phyloP scores from a whole-genome alignment of 2,113 vertebrate species.

The Ceuthmochares aereus region DNA sequence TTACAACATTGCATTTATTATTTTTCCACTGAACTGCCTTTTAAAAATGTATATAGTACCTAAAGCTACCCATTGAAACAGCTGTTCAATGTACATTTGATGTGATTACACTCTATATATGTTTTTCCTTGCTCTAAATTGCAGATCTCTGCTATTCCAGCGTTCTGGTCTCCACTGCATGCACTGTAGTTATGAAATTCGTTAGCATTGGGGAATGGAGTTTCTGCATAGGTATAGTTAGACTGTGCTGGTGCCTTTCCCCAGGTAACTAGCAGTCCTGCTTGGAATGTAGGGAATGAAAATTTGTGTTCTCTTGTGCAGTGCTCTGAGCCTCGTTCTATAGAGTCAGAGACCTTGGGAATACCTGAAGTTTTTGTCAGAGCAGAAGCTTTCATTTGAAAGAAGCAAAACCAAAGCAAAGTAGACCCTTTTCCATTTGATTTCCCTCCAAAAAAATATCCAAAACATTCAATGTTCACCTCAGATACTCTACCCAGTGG shows the following conservation, averaged over 20 bases:
- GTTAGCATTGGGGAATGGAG: not conserved
- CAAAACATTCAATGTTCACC: not conserved
- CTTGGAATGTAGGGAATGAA: not conserved
- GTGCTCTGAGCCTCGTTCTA: not conserved
- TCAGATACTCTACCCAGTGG: not conserved
- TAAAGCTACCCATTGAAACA: conserved; percentile 30
- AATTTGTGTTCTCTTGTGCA: not conserved
- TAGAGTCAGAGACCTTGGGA: not conserved
- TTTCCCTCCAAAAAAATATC: not conserved
- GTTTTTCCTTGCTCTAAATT: not conserved
- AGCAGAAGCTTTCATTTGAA: not conserved
- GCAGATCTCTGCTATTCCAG: not conserved
- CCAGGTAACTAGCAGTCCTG: not conserved
- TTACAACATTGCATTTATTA: not conserved
- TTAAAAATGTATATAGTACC: not conserved
- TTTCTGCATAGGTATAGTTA: not conserved
- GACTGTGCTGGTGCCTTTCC: not conserved
- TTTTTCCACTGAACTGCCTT: not conserved
- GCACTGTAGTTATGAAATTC: not conserved
- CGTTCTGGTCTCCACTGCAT: not conserved
- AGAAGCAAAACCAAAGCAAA: not conserved
- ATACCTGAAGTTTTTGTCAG: not conserved
- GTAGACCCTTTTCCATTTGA: not conserved
- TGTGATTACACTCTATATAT: conserved; percentile 51
- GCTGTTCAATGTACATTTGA: conserved; percentile 3